Evolutionary conservation across 1,140 invertebrate genomes (phyloP), one percentile per base, ranked within the genome.

Genomic region (Drosophila truncata): DNA sequence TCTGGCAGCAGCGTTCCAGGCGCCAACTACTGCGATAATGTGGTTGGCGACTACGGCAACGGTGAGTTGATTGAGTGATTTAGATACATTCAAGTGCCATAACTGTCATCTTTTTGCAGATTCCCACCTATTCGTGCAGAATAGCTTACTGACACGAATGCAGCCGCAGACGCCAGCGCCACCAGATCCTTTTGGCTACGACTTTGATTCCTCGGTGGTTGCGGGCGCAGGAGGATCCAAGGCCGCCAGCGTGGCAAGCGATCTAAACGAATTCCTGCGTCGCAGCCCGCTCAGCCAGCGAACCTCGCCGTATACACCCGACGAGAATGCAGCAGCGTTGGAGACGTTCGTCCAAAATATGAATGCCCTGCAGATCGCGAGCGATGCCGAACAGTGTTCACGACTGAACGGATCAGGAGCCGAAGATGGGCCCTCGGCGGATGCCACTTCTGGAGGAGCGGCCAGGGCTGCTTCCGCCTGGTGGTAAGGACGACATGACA

Each of bases 331-430:
- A 16, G 77, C 88, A 3, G 80, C 88, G 8, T 62, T 92, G 61
- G 91, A 92, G 57, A 80, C 83, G 31, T 92, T 92, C 74, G 91
- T 92, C 39, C 91, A 91, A 58, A 92, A 92, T 39, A 88, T 92
- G 79, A 92, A 57, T 52, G 81, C 91, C 5, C 67, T 92, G 33
- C 85, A 91, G 42, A 92, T 92, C 59, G 80, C 66, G n/a, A 66
- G 54, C 18, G 86, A 86, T 52, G 86, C 82, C 9, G 91, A 92
- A 71, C 91, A 90, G 66, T 90, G 91, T 47, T 74, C 88, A 13
- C 78, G 78, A 31, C 46, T 92, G 8, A 92, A 92, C 57, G 91
- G 78, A 44, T n/a, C 61, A 11, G 73, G 67, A n/a, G 6, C 23
- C n/a, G 20, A 60, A 9, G 85, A 88, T 66, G 63, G 66, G 5